Base-by-base conservation (phyloP, 2,797 vertebrate genomes). In the Melanotaenia parkinsoni region DNA sequence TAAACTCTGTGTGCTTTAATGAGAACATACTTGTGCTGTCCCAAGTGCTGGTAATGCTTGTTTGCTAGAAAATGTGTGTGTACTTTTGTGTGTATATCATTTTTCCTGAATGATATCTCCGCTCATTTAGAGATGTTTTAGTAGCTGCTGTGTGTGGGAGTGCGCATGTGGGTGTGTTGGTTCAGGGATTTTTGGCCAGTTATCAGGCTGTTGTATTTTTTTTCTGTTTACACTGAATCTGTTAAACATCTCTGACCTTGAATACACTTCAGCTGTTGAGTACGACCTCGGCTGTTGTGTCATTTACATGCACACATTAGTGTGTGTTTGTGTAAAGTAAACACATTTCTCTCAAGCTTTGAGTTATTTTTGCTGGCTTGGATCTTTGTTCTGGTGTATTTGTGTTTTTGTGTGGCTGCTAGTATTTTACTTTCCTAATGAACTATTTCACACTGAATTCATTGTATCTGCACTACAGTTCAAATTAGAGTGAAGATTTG, bases 221-320 rank as follows among this genome's bases (percentile, higher is more conserved):
- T 24, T 77, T 86, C 80, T 85, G 82, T 86, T 86, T 88, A 72
- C 84, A 53, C 65, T 63, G 67, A 66, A 51, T 72, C 77, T 77
- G 77, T 83, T 86, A 86, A 91, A 88, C 86, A 89, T 58, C 61
- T 85, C 83, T 94, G 91, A 94, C 93, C 93, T 94, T 89, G 91
- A 90, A 86, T 80, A 86, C 84, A 89, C 89, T 79, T 84, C 38
- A 77, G 54, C 87, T 93, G 89, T 91, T 87, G 79, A 74, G 77
- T 90, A 85, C 86, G 80, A 91, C 87, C 87, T 85, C 74, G 43
- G 68, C 76, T 57, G 37, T 45, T 13, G 81, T 81, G 78, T 77
- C 80, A 81, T 90, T 86, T 87, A 72, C 84, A 77, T 67, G 73
- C 72, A 77, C 62, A 58, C 64, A 38, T 40, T 28, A 67, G 40